A percentile compares a stretch with the other conserved stretches of the same genome.
phyloP scores from a whole-genome alignment of 2,888 invertebrate species.

The Nudaria mundana region DNA sequence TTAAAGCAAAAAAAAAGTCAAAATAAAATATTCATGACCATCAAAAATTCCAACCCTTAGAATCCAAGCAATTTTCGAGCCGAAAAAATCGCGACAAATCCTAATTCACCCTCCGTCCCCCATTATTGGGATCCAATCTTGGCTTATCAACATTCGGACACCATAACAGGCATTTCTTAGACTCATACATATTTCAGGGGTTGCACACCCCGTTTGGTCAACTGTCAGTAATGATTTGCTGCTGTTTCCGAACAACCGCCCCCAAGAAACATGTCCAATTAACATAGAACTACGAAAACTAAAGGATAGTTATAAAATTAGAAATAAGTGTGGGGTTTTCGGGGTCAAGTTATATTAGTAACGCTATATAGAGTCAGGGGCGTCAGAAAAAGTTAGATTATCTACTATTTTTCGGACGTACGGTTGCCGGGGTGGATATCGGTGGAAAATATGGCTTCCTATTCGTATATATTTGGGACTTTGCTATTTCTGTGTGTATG shows the following conservation, averaged over 20 bases:
- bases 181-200: constrained; percentile 81
- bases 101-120: constrained; percentile 60
- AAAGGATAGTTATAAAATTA: background rate
- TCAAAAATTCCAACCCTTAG: constrained; percentile 44
- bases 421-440: constrained; percentile 71
- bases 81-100: constrained; percentile 59
- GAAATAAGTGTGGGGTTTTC: background rate
- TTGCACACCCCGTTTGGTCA: constrained; percentile 76
- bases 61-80: constrained; percentile 38
- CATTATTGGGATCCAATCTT: constrained; percentile 66
- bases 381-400: constrained; percentile 78
- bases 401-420: constrained; percentile 76
- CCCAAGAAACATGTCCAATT: constrained; percentile 48
- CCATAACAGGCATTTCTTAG: constrained; percentile 76
- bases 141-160: constrained; percentile 82
- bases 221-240: constrained; percentile 82
- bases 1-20: no score
- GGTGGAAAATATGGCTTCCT: constrained; percentile 79
- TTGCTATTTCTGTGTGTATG: constrained; percentile 50
- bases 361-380: constrained; percentile 56
- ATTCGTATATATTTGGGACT: constrained; percentile 62
- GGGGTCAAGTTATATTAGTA: constrained; percentile 36
- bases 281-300: constrained; percentile 28
- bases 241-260: constrained; percentile 70
- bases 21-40: constrained; percentile 38